These are phyloP conservation scores for Struthio camelus DNA, from an alignment of 2,113 vertebrate genomes.

Conservation along the genomic window DNA sequence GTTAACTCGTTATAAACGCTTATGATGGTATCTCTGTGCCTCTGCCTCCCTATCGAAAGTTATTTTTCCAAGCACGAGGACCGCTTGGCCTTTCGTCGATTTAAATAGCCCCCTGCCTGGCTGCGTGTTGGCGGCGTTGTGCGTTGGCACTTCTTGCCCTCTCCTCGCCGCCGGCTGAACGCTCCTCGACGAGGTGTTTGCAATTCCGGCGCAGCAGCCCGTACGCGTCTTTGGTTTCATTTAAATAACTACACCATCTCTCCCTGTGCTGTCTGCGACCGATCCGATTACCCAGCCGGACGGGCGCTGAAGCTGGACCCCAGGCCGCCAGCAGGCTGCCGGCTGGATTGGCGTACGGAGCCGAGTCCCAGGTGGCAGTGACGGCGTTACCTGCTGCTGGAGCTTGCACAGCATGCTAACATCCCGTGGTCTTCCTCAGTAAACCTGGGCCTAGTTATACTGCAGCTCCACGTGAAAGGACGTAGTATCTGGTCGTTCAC, in stretches of 20 bases:
- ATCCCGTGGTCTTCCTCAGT: neutral
- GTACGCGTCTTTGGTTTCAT: neutral
- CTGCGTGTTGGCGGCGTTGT: accelerated
- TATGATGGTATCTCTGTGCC: neutral
- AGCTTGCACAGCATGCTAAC: no score
- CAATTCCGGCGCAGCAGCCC: neutral
- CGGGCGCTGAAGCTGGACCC: accelerated
- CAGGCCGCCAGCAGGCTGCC: accelerated
- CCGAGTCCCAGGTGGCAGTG: neutral
- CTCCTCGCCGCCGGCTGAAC: no score
- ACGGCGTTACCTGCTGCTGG: no score
- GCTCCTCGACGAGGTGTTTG: no score
- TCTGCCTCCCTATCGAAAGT: accelerated
- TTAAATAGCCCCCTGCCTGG: accelerated
- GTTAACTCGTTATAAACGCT: accelerated
- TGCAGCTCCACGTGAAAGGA: accelerated
- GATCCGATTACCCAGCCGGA: neutral
- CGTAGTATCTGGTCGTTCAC: neutral
- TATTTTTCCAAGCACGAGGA: neutral
- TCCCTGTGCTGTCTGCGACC: neutral
- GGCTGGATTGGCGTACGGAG: neutral
- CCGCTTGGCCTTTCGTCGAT: no score
- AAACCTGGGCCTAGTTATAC: neutral
- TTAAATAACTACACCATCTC: neutral
- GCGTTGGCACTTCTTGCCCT: neutral